Evolutionary conservation across 2,888 invertebrate genomes (phyloP).

Genomic region (Biston stratarius): DNA sequence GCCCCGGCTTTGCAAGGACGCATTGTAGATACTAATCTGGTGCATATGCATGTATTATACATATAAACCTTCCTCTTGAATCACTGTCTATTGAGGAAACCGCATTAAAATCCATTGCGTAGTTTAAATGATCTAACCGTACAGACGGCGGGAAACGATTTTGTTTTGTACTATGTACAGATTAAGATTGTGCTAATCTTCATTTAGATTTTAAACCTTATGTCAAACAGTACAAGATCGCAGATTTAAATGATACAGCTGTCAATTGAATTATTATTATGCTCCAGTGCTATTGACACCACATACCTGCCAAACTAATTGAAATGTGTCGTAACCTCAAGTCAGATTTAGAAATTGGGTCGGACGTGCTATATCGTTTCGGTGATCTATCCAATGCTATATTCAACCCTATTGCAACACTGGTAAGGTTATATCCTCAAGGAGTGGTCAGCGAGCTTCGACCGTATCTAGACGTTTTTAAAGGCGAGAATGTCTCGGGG

Average conservation of each 20-base stretch:
- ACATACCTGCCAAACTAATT: conserved; percentile 48
- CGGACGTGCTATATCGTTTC: conserved; percentile 51
- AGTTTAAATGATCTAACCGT: too few relatives aligned
- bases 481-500: conserved; percentile 13
- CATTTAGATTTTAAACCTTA: background rate
- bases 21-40: too few relatives aligned
- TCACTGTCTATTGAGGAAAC: too few relatives aligned
- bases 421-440: conserved; percentile 17
- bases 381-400: conserved; percentile 30
- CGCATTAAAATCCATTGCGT: too few relatives aligned
- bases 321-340: conserved; percentile 54
- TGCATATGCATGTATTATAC: too few relatives aligned
- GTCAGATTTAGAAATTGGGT: conserved; percentile 59
- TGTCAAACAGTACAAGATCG: background rate
- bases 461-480: conserved; percentile 13
- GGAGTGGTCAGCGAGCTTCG: conserved; percentile 12
- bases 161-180: too few relatives aligned
- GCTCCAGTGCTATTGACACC: conserved; percentile 34
- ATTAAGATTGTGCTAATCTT: conserved; percentile 12
- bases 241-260: conserved; percentile 4
- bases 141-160: too few relatives aligned
- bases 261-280: conserved; percentile 6
- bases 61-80: too few relatives aligned
- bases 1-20: too few relatives aligned
- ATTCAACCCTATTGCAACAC: conserved; percentile 25